A percentile compares a stretch with the other conserved stretches of the same genome.
These are phyloP conservation scores for Helobdella robusta DNA, from an alignment of 2,888 invertebrate species.

Conservation along the genomic window DNA sequence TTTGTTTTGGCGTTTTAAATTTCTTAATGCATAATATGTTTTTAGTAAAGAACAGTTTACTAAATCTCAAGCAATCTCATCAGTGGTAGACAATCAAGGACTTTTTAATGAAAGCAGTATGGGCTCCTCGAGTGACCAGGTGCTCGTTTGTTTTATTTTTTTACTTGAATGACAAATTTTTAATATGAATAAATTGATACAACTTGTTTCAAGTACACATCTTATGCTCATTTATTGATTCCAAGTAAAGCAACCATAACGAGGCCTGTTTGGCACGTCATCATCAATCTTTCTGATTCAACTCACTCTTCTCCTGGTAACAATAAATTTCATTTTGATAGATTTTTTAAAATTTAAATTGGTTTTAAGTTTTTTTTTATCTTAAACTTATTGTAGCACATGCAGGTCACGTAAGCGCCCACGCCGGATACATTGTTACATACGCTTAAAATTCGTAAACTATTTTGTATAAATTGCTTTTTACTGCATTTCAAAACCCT, in stretches of 20 bases:
- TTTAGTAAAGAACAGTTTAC: no score
- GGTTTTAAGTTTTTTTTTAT: background rate
- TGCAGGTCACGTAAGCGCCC: no score
- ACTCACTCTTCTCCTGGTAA: constrained; percentile 32
- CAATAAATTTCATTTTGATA: background rate
- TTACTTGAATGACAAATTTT: constrained; percentile 29
- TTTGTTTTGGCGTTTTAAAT: no score
- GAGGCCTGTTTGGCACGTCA: background rate
- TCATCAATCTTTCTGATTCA: constrained; percentile 24
- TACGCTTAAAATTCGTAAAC: no score
- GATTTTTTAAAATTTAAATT: background rate
- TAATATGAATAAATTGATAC: background rate
- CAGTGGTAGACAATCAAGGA: background rate
- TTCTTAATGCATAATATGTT: no score
- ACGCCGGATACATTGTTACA: no score
- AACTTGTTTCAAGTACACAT: constrained; percentile 61
- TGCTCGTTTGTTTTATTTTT: no score
- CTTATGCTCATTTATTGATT: constrained; percentile 73
- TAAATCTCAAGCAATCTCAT: background rate
- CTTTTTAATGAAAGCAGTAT: background rate
- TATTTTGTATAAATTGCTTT: background rate
- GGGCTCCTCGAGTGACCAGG: background rate
- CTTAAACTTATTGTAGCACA: background rate
- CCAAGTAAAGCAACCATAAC: constrained; percentile 51
- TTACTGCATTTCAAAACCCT: background rate